Evolutionary conservation across 2,113 vertebrate genomes (phyloP).

Genomic region (Microcebus griseorufus): DNA sequence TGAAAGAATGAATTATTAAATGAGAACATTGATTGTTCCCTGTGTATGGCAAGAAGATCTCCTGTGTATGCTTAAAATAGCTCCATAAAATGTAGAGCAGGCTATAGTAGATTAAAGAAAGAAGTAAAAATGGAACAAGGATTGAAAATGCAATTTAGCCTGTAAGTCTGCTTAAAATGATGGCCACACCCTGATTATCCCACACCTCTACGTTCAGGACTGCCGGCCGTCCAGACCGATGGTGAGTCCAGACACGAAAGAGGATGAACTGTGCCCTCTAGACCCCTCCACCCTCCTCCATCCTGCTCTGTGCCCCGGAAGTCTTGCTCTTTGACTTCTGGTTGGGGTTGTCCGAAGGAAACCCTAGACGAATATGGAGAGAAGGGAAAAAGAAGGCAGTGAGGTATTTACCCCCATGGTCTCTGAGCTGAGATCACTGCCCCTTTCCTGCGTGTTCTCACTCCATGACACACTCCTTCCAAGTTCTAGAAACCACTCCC

Average conservation of each 20-base stretch:
- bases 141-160: conserved; percentile 25
- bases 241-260: not conserved
- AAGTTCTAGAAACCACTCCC: not conserved
- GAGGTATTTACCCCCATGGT: not conserved
- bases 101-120: conserved; percentile 75
- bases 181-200: not conserved
- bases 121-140: conserved; percentile 50
- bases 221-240: not conserved
- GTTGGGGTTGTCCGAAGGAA: not conserved
- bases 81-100: conserved; percentile 66
- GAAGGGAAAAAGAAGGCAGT: not conserved
- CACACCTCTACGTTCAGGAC: too few relatives aligned
- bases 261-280: not conserved
- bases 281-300: not conserved
- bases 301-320: not conserved
- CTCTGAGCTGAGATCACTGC: not conserved
- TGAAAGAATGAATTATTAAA: conserved; percentile 84
- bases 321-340: not conserved
- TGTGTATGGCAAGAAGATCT: conserved; percentile 81
- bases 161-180: not conserved
- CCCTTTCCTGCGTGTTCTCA: not conserved
- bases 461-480: not conserved
- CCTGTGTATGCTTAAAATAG: conserved; percentile 76
- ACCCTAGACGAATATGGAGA: not conserved
- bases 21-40: conserved; percentile 82